phyloP scores from a whole-genome alignment of 1,140 invertebrate species.

The Macrosteles quadrilineatus region DNA sequence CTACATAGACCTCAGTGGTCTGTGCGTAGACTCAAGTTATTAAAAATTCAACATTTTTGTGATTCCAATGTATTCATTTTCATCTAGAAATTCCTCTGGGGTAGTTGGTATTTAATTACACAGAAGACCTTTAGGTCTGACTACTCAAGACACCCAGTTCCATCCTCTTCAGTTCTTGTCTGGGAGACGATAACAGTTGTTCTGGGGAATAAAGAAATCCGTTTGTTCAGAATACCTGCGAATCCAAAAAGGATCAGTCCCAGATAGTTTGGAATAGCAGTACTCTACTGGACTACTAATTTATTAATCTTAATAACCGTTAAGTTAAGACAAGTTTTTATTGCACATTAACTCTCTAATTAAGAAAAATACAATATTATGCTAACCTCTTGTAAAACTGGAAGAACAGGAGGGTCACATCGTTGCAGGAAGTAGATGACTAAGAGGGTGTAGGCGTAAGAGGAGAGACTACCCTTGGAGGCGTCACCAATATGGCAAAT shows the following conservation, averaged over 20 bases:
- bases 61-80: no score
- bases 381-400: constrained; percentile 57
- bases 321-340: not conserved
- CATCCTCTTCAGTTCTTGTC: no score
- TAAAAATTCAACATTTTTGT: no score
- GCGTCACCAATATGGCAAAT: constrained; percentile 65
- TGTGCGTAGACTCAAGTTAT: no score
- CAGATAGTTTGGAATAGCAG: not conserved
- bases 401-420: constrained; percentile 59
- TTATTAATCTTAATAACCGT: not conserved
- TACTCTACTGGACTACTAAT: not conserved
- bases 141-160: no score
- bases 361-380: not conserved
- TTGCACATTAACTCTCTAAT: not conserved
- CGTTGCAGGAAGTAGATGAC: constrained; percentile 63
- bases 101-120: no score
- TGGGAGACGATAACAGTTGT: no score
- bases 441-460: constrained; percentile 66
- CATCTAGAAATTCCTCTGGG: no score
- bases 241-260: not conserved
- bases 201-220: not conserved
- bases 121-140: no score
- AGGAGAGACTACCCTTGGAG: constrained; percentile 62
- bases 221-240: not conserved
- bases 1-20: no score